Percentiles rank a stretch among this genome's conserved stretches.
Conservation (phyloP, 2,113 vertebrate genomes). For the Mobula birostris region DNA sequence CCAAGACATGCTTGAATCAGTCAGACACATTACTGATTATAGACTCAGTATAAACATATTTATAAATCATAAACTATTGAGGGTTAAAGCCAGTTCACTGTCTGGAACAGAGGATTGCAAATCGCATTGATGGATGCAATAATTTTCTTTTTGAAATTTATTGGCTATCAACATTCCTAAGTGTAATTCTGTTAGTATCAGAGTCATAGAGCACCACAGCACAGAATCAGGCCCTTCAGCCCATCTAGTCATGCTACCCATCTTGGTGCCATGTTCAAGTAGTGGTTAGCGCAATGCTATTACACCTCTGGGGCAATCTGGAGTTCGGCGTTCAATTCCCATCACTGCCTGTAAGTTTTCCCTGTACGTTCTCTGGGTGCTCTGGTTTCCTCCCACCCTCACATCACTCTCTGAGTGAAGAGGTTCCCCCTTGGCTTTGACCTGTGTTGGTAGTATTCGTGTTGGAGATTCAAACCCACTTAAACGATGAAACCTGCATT, state of each 20-base stretch:
- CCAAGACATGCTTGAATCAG: not conserved
- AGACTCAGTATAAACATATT: slow-evolving; percentile 7
- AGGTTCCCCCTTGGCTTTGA: not conserved
- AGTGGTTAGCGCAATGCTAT: no score
- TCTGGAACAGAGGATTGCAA: not conserved
- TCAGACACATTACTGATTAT: not conserved
- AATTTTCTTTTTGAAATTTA: not conserved
- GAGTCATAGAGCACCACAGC: no score
- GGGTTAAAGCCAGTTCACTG: slow-evolving; percentile 28
- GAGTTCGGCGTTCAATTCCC: no score
- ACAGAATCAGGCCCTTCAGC: no score
- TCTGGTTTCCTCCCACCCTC: no score
- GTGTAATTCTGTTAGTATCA: not conserved
- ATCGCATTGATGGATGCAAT: not conserved
- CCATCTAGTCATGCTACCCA: no score
- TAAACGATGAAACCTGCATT: not conserved
- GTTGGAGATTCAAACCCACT: not conserved
- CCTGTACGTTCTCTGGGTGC: no score
- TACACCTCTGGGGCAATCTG: no score
- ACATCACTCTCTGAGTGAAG: no score
- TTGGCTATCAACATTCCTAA: slow-evolving; percentile 8
- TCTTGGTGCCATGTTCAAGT: no score
- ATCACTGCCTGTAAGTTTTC: no score
- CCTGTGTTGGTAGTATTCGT: not conserved
- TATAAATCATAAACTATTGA: slow-evolving; percentile 32